Conservation (phyloP, 2,888 invertebrate species). For the Pandemis cinnamomeana region DNA sequence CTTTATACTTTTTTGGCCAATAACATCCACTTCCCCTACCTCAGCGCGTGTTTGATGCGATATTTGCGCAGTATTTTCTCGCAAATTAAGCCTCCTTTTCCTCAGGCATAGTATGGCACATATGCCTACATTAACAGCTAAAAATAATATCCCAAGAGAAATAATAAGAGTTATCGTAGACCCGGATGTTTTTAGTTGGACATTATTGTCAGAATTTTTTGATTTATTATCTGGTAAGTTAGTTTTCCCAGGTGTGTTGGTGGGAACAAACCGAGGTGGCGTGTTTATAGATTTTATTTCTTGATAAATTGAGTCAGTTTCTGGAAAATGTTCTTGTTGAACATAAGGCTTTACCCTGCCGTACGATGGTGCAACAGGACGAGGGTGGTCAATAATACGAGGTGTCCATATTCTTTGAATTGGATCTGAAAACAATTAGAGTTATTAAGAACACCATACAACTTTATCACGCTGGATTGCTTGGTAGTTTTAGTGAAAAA, state of each 20-base stretch:
- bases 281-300: conserved; percentile 75
- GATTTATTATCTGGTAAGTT: conserved; percentile 60
- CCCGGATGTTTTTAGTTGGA: conserved; percentile 82
- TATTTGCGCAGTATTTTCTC: conserved; percentile 76
- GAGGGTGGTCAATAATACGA: conserved; percentile 55
- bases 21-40: conserved; percentile 77
- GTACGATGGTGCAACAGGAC: conserved; percentile 60
- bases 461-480: too few relatives aligned
- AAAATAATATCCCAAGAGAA: conserved; percentile 87
- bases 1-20: conserved; percentile 76
- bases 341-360: conserved; percentile 65
- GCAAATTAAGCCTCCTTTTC: conserved; percentile 83
- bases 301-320: conserved; percentile 67
- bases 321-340: conserved; percentile 56
- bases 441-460: not conserved
- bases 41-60: conserved; percentile 80
- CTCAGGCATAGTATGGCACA: conserved; percentile 88
- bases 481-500: too few relatives aligned
- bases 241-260: conserved; percentile 65
- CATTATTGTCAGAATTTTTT: conserved; percentile 48
- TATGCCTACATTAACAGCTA: conserved; percentile 89
- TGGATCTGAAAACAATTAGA: conserved; percentile 58
- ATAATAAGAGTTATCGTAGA: conserved; percentile 86
- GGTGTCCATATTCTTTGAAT: conserved; percentile 65
- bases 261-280: conserved; percentile 51